Evolutionary conservation across 2,113 vertebrate genomes (phyloP), one percentile per base, ranked within the genome.

Genomic region (Alligator mississippiensis): DNA sequence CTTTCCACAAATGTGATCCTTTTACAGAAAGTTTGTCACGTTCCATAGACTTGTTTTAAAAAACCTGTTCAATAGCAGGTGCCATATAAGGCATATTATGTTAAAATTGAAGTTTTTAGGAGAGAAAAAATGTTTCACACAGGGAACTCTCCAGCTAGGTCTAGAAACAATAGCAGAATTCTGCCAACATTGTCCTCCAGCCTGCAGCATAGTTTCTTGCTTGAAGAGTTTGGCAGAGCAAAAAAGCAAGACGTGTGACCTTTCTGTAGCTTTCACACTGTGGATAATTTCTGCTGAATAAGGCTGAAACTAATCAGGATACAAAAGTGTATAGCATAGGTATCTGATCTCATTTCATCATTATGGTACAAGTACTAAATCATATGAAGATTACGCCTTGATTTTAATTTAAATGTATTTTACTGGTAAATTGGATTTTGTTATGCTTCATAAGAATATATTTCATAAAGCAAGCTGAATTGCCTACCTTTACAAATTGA

Each of bases 351-450:
- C 90, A 91, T 94, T 97, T 97, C 84, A 96, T 95, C 92, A 95
- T 96, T 89, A 93, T 38, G 30, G 18, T 90, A 93, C 82, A 95
- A 93, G 75, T 82, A 96, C 88, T 84, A 90, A 95, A 95, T 96
- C 13, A 0, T 85, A 82, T 60, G 58, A 96, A 97, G 89, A 97
- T 96, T 95, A 92, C 80, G 87, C 91, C 97, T 97, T 97, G 94
- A 97, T 97, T 98, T 98, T 98, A 98, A 98, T 98, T 97, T 97
- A 97, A 98, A 97, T 96, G 80, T 90, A 98, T 98, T 98, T 98
- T 92, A 84, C 93, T 93, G 89, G 90, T 96, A 98, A 98, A 98
- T 97, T 98, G 93, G 95, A 98, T 98, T 97, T 98, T 96, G 94
- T 96, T 97, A 96, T 98, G 97, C 95, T 98, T 97, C 93, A 91